phyloP scores from a whole-genome alignment of 2,113 vertebrate species.

The Zootoca vivipara region DNA sequence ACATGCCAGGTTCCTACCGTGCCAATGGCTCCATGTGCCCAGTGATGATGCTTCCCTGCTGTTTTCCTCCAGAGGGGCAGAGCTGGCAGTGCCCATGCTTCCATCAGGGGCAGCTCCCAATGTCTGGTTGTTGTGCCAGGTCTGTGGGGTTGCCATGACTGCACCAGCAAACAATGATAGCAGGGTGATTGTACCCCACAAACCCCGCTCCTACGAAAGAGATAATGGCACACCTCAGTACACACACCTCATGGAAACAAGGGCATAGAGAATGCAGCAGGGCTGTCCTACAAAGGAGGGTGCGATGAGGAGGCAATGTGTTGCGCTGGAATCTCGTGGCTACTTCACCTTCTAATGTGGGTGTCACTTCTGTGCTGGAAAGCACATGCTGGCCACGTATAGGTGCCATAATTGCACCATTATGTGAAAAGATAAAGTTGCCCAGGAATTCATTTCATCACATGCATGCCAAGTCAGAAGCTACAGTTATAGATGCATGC shows the following conservation, averaged over 20 bases:
- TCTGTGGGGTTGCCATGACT: slow-evolving; percentile 42
- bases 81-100: slow-evolving; percentile 29
- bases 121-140: slow-evolving; percentile 36
- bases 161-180: slow-evolving; percentile 66
- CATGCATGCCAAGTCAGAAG: not conserved
- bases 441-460: not conserved
- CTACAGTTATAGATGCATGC: not conserved
- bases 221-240: not conserved
- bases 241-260: not conserved
- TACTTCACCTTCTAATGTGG: too few species aligned
- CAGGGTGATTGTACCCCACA: slow-evolving; percentile 64
- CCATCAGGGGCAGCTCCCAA: accelerated
- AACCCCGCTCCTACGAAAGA: slow-evolving; percentile 53
- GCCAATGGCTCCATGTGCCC: not conserved
- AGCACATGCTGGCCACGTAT: not conserved
- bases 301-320: accelerated
- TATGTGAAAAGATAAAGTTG: not conserved
- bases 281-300: not conserved
- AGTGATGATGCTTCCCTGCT: slow-evolving; percentile 17
- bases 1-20: slow-evolving; percentile 3
- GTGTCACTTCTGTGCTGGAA: not conserved
- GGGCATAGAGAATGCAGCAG: not conserved
- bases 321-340: not conserved
- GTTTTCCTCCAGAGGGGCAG: slow-evolving; percentile 5
- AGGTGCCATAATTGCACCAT: not conserved